Conservation (phyloP, 2,113 vertebrate genomes). For the Nesoenas mayeri region DNA sequence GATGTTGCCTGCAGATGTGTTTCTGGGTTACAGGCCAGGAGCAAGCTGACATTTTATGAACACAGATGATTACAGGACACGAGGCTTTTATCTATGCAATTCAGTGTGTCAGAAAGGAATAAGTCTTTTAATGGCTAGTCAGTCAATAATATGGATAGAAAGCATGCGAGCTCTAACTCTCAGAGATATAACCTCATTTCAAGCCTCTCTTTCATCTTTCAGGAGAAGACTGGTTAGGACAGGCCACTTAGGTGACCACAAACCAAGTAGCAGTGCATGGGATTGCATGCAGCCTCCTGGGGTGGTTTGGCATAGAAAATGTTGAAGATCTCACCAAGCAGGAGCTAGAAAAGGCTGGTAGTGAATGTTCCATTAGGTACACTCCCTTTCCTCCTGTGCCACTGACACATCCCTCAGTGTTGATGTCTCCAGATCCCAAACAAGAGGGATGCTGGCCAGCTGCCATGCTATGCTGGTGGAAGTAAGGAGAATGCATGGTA, state of each 20-base stretch:
- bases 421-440: not conserved
- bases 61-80: rapidly evolving
- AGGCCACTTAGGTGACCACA: not conserved
- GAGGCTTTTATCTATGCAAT: not conserved
- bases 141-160: not conserved
- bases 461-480: not conserved
- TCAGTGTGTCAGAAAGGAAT: not conserved
- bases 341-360: not conserved
- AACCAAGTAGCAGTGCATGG: not conserved
- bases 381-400: not conserved
- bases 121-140: not conserved
- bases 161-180: not conserved
- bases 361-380: not conserved
- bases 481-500: not conserved
- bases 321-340: not conserved
- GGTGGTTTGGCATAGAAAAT: not conserved
- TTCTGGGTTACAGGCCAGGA: not conserved
- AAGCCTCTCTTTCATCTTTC: not conserved
- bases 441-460: not conserved
- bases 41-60: not conserved
- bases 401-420: not conserved
- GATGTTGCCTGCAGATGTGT: not conserved
- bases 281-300: not conserved
- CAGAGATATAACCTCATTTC: not conserved
- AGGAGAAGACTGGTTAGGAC: not conserved